Conservation (phyloP, 2,113 vertebrate species). For the Hirundichthys speculiger region DNA sequence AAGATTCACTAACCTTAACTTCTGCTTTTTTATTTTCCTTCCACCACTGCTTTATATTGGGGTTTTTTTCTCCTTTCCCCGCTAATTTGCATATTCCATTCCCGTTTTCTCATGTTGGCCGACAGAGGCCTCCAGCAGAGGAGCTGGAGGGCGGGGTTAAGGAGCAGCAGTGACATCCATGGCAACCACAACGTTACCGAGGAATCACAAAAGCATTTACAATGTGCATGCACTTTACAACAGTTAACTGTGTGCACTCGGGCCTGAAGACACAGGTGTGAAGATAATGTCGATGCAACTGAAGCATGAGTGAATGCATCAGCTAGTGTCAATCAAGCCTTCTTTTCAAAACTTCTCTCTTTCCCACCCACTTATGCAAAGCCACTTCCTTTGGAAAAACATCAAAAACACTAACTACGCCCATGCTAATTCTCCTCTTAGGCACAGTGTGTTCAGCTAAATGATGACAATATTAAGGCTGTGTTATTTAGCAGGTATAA, state of each 20-base stretch:
- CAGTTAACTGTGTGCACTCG: not conserved
- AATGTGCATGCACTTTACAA: not conserved
- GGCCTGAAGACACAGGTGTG: not conserved
- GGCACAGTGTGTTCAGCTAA: no score
- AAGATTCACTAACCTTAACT: not conserved
- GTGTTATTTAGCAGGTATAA: not conserved
- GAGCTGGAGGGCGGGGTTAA: not conserved
- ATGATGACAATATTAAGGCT: not conserved
- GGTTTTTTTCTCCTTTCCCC: no score
- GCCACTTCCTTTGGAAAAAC: not conserved
- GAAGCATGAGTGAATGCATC: no score
- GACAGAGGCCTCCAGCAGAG: not conserved
- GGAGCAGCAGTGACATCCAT: not conserved
- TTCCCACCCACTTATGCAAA: not conserved
- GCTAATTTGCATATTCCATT: no score
- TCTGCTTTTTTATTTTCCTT: not conserved
- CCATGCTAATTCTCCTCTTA: not conserved
- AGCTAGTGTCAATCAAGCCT: not conserved
- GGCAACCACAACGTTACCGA: slow-evolving; percentile 7
- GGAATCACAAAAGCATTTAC: not conserved
- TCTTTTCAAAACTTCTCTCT: not conserved
- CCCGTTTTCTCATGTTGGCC: not conserved
- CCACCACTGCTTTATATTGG: no score
- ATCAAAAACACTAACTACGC: not conserved
- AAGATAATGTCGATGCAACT: no score